Conservation (phyloP, 1,140 invertebrate species). For the Procambarus virginalis region DNA sequence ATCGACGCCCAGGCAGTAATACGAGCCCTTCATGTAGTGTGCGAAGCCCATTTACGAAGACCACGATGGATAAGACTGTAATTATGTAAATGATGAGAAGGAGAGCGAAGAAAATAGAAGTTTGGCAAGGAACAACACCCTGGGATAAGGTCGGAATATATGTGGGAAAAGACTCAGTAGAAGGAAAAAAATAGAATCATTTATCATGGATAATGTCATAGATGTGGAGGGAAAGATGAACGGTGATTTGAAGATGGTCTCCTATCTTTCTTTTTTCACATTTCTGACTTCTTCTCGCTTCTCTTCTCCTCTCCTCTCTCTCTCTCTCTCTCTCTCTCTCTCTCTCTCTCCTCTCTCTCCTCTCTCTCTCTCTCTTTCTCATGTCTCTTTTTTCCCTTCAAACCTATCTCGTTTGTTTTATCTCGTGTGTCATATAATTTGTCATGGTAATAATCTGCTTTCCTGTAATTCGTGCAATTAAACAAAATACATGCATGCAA, state of each 20-base stretch:
- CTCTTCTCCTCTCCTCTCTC: no score
- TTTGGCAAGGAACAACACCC: constrained; percentile 35
- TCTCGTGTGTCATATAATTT: no score
- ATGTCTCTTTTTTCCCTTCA: no score
- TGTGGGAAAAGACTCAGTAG: not conserved
- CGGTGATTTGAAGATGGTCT: constrained; percentile 1
- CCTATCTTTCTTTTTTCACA: no score
- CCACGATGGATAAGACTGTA: constrained; percentile 32
- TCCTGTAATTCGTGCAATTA: no score
- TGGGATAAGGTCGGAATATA: constrained; percentile 21
- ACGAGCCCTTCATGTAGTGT: not conserved
- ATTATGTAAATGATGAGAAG: constrained; percentile 43
- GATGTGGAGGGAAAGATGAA: constrained; percentile 16
- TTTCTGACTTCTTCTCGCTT: no score
- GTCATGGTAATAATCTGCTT: no score
- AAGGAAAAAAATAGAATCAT: constrained; percentile 25
- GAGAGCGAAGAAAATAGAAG: constrained; percentile 9
- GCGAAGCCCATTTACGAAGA: not conserved
- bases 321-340: no score
- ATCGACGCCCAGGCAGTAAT: constrained; percentile 4
- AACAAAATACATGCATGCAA: no score
- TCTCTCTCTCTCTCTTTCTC: no score
- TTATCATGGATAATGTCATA: constrained; percentile 35
- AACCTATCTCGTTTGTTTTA: no score
- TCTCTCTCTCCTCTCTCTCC: no score